Evolutionary conservation across 2,888 invertebrate species (phyloP).

Genomic region (Hanleya hanleyi): DNA sequence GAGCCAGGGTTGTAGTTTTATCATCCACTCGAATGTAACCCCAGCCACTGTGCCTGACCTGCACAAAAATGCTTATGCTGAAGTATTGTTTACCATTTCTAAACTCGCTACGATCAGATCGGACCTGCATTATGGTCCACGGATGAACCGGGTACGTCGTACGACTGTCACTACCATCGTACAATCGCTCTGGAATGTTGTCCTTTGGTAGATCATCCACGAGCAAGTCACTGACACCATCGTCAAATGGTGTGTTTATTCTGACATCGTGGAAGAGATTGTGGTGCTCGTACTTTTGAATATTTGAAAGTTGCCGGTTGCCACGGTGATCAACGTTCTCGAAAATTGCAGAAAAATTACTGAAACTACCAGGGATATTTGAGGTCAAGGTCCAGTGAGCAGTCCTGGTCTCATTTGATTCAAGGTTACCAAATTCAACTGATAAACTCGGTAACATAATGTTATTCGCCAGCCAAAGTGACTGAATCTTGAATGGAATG

Average conservation of each 20-base stretch:
- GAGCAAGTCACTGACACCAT: slow-evolving; percentile 42
- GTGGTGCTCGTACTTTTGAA: slow-evolving; percentile 42
- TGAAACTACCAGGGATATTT: slow-evolving; percentile 45
- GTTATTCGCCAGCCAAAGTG: slow-evolving; percentile 36
- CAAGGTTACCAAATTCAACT: slow-evolving; percentile 48
- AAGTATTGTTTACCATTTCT: slow-evolving; percentile 8
- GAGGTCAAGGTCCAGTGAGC: slow-evolving; percentile 49
- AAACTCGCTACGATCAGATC: not conserved
- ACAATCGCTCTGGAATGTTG: slow-evolving; percentile 40
- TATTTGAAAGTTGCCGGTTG: slow-evolving; percentile 43
- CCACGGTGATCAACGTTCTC: slow-evolving; percentile 51
- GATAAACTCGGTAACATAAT: slow-evolving; percentile 43
- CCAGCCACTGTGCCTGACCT: slow-evolving; percentile 13
- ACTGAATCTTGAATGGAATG: slow-evolving; percentile 46
- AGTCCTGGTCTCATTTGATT: slow-evolving; percentile 37
- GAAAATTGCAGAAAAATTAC: slow-evolving; percentile 50
- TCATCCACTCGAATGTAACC: slow-evolving; percentile 30
- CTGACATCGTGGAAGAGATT: slow-evolving; percentile 43
- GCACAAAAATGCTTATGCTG: slow-evolving; percentile 11
- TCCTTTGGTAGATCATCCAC: slow-evolving; percentile 37
- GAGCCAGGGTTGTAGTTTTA: slow-evolving; percentile 22
- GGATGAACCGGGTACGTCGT: slow-evolving; percentile 15
- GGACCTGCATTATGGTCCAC: slow-evolving; percentile 8
- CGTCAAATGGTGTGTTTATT: slow-evolving; percentile 34
- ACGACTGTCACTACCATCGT: slow-evolving; percentile 35